phyloP scores from a whole-genome alignment of 2,113 vertebrate species.

The Chamaetylas fuelleborni region DNA sequence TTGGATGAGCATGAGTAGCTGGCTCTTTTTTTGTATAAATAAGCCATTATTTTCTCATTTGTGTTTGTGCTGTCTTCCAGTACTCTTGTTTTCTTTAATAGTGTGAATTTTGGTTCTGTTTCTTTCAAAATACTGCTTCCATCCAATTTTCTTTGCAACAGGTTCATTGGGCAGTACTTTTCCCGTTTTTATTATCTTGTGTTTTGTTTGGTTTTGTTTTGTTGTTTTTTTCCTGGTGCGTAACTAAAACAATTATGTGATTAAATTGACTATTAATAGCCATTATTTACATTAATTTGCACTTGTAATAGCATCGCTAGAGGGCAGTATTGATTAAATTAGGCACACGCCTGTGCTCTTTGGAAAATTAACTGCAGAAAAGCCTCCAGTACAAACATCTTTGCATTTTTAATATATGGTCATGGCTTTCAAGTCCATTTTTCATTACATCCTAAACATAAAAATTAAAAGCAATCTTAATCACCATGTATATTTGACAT shows the following conservation, averaged over 20 bases:
- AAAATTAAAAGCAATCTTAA: neutral
- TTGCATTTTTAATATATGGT: neutral
- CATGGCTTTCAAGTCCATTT: neutral
- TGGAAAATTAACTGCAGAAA: neutral
- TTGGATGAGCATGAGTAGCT: neutral
- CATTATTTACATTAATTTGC: constrained; percentile 16
- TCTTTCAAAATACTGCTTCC: neutral
- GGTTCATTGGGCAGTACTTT: neutral
- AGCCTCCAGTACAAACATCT: neutral
- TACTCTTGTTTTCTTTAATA: neutral
- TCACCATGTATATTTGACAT: neutral
- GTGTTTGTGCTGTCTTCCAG: neutral
- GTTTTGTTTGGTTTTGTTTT: neutral
- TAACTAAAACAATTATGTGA: neutral
- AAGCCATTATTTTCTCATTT: neutral
- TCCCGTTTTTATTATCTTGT: neutral
- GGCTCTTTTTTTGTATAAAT: neutral
- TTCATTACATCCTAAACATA: neutral
- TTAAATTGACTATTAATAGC: neutral
- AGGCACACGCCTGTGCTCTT: neutral
- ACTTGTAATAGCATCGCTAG: constrained; percentile 54
- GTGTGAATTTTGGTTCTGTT: neutral
- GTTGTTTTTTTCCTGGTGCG: neutral
- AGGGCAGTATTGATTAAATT: constrained; percentile 55
- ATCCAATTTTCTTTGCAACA: neutral